Percentiles rank a stretch among this genome's conserved stretches.
These are phyloP conservation scores for Thamnaconus septentrionalis DNA, from an alignment of 2,113 vertebrate genomes.

Conservation along the genomic window DNA sequence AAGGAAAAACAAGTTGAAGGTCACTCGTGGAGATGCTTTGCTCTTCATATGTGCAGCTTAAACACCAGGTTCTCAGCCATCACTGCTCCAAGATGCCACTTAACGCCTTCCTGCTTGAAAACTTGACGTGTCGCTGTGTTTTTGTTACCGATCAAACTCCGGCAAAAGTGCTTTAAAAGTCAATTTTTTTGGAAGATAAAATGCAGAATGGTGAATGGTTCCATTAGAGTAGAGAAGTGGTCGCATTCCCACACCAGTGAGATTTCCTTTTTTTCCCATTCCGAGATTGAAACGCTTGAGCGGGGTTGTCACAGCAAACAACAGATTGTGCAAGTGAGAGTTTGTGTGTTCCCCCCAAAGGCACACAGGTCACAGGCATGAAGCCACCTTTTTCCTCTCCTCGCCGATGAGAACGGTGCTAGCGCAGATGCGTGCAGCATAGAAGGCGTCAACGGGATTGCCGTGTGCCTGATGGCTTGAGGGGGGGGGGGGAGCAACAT, in stretches of 20 bases:
- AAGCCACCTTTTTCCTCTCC: background rate
- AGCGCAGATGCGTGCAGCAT: background rate
- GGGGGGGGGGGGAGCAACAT: too few relatives aligned
- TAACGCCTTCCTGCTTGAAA: too few relatives aligned
- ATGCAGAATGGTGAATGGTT: background rate
- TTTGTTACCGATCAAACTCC: too few relatives aligned
- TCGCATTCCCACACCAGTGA: slow-evolving; percentile 8
- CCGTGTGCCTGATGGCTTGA: background rate
- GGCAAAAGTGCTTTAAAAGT: background rate
- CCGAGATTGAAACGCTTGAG: background rate
- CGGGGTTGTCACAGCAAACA: slow-evolving; percentile 1
- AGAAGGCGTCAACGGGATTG: background rate
- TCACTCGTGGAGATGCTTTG: too few relatives aligned
- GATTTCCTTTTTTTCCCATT: background rate
- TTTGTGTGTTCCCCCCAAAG: too few relatives aligned
- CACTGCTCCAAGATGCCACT: too few relatives aligned
- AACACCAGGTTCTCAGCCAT: background rate
- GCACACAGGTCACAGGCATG: background rate
- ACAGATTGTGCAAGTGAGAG: background rate
- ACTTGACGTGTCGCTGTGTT: too few relatives aligned
- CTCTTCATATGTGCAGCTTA: background rate
- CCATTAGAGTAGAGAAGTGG: background rate
- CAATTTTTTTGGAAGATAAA: background rate
- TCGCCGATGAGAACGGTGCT: background rate
- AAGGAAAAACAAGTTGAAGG: too few relatives aligned